Evolutionary conservation across 2,888 invertebrate genomes (phyloP), one percentile per base, ranked within the genome.

Genomic region (Tetanocera ferruginea): DNA sequence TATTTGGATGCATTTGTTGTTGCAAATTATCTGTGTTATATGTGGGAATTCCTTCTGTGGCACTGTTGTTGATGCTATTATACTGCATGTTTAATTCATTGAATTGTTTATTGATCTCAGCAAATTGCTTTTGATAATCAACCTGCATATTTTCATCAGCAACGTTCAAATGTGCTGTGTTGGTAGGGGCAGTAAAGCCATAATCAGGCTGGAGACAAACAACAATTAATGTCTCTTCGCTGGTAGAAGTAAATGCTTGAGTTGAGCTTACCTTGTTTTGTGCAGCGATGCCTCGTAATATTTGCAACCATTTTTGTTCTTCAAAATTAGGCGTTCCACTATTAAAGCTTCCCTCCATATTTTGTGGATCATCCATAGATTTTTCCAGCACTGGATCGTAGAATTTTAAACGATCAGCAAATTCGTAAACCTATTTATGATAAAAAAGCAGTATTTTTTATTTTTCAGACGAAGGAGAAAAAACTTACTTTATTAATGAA

Each of bases 371-470:
- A 69, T 87, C 87, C 43, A 86, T 78, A 11, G 84, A 84, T 76
- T 87, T 87, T 77, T 88, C 88, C 69, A 90, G 81, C 25, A 89
- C 87, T 19, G 93, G 93, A 89, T 96, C 96, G 84, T 93, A 92
- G 88, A 93, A 94, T 88, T 94, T 94, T 81, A 96, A 90, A 79
- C 93, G 92, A 86, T 90, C 91, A 25, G 92, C 91, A 83, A 93
- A 86, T 82, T 89, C 88, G 79, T 91, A 91, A 66, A 91, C 87
- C 87, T 91, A 17, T 62, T 23, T 0, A 8, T 8, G 79, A 34
- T 60, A 37, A 28, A 52, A 0, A 34, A n/a, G n/a, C 52, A 31
- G 14, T 37, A 25, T 43, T 14, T 73, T 28, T 34, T 34, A n/a
- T 14, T 55, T 14, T 28, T 19, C 9, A 72, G 43, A 49, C 51